Evolutionary conservation across 2,888 invertebrate species (phyloP).

Genomic region (Tenthredo mesomela): DNA sequence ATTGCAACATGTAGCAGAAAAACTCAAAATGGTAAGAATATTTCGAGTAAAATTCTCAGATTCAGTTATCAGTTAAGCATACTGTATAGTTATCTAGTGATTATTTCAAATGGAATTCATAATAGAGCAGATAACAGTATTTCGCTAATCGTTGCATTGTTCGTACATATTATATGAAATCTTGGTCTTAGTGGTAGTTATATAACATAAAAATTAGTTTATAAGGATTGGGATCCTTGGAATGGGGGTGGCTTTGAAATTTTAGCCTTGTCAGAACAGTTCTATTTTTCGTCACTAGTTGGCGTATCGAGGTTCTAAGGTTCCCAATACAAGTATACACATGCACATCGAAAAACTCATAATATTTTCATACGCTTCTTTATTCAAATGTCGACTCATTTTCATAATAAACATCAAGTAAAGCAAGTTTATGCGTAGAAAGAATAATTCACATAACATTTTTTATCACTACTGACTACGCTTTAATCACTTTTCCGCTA

Average conservation of each 20-base stretch:
- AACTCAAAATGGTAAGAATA: conserved; percentile 5
- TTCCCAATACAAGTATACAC: neutral
- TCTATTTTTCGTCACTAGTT: too few relatives aligned
- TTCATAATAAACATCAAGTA: neutral
- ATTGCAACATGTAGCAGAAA: neutral
- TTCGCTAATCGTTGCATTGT: neutral
- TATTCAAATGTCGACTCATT: neutral
- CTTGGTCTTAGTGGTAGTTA: neutral
- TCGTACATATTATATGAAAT: neutral
- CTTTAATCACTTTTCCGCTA: neutral
- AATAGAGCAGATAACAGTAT: neutral
- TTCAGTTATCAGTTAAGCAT: neutral
- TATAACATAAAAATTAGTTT: neutral
- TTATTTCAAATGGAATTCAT: neutral
- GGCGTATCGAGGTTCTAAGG: too few relatives aligned
- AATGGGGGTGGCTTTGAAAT: too few relatives aligned
- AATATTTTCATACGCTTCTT: neutral
- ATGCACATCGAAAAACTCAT: neutral
- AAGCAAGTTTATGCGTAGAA: neutral
- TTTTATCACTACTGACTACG: neutral
- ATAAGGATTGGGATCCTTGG: too few relatives aligned
- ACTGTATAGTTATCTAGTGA: neutral
- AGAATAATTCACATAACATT: neutral
- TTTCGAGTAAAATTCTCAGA: neutral
- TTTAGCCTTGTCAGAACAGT: too few relatives aligned